phyloP scores from a whole-genome alignment of 2,797 vertebrate species.

The Dromococcyx pavoninus region DNA sequence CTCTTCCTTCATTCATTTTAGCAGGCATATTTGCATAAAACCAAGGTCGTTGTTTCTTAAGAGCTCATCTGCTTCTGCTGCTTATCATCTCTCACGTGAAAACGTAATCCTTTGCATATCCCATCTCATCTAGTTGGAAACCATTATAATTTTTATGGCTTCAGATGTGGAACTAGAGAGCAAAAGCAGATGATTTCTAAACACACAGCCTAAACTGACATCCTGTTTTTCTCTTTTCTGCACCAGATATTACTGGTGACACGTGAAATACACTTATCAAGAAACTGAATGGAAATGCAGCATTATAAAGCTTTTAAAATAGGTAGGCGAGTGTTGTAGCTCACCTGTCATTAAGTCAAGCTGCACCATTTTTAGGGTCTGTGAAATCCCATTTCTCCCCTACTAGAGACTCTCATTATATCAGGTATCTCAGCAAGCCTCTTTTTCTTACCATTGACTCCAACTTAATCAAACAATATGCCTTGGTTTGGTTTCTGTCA shows the following conservation, averaged over 20 bases:
- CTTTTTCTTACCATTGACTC: background rate
- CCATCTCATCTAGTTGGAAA: background rate
- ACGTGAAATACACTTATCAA: background rate
- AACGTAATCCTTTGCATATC: background rate
- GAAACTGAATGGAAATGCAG: background rate
- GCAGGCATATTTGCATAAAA: constrained; percentile 21
- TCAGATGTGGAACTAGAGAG: background rate
- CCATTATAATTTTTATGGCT: background rate
- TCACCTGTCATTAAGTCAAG: background rate
- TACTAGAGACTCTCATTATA: background rate
- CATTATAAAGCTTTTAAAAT: background rate
- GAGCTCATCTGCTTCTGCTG: background rate
- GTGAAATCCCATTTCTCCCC: background rate
- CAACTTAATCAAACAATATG: background rate
- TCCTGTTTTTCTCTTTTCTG: background rate
- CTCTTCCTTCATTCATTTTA: background rate
- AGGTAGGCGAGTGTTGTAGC: background rate
- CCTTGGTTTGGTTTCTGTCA: background rate
- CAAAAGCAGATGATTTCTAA: background rate
- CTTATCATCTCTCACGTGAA: background rate
- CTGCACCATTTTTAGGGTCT: background rate
- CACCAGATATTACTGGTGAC: background rate
- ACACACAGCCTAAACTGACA: background rate
- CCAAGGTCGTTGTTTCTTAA: background rate
- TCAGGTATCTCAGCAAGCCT: background rate